Conservation (phyloP, 2,888 invertebrate genomes). For the Drosophila colorata region DNA sequence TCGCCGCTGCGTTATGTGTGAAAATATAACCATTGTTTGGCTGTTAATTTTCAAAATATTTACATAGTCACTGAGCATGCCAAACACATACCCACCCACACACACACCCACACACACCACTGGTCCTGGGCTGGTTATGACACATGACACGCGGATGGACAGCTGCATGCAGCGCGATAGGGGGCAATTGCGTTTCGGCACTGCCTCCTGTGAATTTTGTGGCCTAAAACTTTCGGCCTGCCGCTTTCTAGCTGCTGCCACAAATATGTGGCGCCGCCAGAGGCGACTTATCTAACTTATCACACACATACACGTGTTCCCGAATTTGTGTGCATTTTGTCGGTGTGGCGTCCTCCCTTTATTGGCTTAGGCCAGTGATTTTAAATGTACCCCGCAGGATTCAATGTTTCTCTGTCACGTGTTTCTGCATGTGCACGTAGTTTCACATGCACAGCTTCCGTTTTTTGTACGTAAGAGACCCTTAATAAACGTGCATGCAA, state of each 20-base stretch:
- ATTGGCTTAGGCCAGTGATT: slow-evolving; percentile 32
- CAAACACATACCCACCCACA: slow-evolving; percentile 16
- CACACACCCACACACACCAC: slow-evolving; percentile 17
- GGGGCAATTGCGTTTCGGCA: slow-evolving; percentile 8
- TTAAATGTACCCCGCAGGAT: slow-evolving; percentile 8
- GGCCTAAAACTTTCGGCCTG: slow-evolving; percentile 49
- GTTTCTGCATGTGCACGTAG: neutral
- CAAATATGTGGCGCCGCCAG: slow-evolving; percentile 49
- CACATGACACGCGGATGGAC: slow-evolving; percentile 61
- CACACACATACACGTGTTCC: neutral
- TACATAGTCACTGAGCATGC: slow-evolving; percentile 44
- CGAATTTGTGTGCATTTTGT: slow-evolving; percentile 8
- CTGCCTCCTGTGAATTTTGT: slow-evolving; percentile 53
- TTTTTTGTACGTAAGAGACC: too few species aligned
- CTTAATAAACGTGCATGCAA: too few species aligned
- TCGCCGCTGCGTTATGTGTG: slow-evolving; percentile 55
- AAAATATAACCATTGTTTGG: slow-evolving; percentile 73
- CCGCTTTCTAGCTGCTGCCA: slow-evolving; percentile 37
- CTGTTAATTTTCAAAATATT: slow-evolving; percentile 70
- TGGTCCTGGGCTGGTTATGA: slow-evolving; percentile 41
- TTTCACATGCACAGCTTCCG: too few species aligned
- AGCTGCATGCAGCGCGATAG: slow-evolving; percentile 40
- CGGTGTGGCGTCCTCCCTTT: slow-evolving; percentile 1
- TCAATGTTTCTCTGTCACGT: slow-evolving; percentile 9
- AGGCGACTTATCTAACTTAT: slow-evolving; percentile 27